A percentile compares a stretch with the other conserved stretches of the same genome.
These are phyloP conservation scores for Pampus argenteus DNA, from an alignment of 2,797 vertebrate species.

Conservation along the genomic window DNA sequence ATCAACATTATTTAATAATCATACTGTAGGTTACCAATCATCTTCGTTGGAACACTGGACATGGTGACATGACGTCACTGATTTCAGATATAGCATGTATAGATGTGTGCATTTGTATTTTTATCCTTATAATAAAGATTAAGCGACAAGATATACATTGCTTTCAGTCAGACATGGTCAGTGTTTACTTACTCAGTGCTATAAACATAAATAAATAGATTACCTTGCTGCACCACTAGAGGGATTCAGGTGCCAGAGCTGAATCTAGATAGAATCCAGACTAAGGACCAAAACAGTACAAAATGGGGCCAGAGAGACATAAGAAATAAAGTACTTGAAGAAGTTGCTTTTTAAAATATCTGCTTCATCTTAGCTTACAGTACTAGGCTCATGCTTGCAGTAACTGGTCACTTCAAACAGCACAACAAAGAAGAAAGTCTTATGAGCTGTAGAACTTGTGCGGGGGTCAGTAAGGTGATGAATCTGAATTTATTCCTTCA, in stretches of 20 bases:
- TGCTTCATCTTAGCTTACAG: background rate
- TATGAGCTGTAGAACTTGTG: background rate
- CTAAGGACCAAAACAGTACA: background rate
- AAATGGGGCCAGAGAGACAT: conserved; percentile 4
- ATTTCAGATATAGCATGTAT: background rate
- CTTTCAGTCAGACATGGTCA: conserved; percentile 1
- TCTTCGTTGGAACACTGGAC: conserved; percentile 6
- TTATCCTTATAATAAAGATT: background rate
- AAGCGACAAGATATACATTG: background rate
- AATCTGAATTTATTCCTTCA: background rate
- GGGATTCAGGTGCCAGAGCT: conserved; percentile 11
- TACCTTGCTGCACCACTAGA: conserved; percentile 30
- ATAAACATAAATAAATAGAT: background rate
- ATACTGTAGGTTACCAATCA: background rate
- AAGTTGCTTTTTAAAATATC: background rate
- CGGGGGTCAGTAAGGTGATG: background rate
- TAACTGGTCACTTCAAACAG: background rate
- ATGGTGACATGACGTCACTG: conserved; percentile 6
- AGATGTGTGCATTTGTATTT: conserved; percentile 11
- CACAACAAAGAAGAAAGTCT: background rate
- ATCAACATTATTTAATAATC: background rate
- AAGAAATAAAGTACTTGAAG: background rate
- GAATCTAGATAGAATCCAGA: conserved; percentile 18
- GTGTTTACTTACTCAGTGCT: background rate
- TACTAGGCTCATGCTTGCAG: background rate